phyloP scores from a whole-genome alignment of 2,113 vertebrate genomes.

The Bucco capensis region DNA sequence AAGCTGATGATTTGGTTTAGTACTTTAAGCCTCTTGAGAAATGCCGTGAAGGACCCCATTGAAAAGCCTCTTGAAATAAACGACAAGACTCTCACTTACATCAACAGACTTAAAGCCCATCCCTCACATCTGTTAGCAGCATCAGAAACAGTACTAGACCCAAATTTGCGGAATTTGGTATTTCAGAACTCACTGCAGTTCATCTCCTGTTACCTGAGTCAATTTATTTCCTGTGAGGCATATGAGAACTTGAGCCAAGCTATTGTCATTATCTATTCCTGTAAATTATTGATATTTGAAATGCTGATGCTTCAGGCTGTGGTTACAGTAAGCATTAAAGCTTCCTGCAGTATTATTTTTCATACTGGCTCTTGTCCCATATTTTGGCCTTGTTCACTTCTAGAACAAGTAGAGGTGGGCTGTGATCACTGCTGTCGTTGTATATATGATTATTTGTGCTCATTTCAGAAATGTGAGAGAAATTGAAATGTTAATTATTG shows the following conservation, averaged over 20 bases:
- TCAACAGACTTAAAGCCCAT: background rate
- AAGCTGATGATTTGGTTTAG: background rate
- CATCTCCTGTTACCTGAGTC: background rate
- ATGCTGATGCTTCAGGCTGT: slow-evolving; percentile 18
- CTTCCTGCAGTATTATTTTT: slow-evolving; percentile 41
- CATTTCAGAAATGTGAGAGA: background rate
- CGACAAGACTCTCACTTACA: background rate
- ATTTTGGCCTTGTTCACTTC: background rate
- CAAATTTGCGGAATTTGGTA: background rate
- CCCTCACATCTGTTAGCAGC: background rate
- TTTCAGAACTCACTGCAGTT: background rate
- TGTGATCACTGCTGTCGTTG: background rate
- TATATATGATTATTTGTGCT: background rate
- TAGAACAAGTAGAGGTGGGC: background rate
- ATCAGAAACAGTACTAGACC: background rate
- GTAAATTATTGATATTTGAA: slow-evolving; percentile 56
- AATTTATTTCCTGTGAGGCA: background rate
- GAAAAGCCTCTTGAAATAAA: background rate
- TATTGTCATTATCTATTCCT: background rate
- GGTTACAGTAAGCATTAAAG: slow-evolving; percentile 49
- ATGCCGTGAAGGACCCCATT: background rate
- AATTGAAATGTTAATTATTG: background rate
- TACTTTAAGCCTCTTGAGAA: background rate
- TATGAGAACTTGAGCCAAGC: background rate
- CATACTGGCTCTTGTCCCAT: background rate